Percentiles rank a stretch among this genome's conserved stretches.
These are phyloP conservation scores for Poeciliopsis paucimaculata DNA, from an alignment of 2,797 vertebrate species.

Conservation along the genomic window DNA sequence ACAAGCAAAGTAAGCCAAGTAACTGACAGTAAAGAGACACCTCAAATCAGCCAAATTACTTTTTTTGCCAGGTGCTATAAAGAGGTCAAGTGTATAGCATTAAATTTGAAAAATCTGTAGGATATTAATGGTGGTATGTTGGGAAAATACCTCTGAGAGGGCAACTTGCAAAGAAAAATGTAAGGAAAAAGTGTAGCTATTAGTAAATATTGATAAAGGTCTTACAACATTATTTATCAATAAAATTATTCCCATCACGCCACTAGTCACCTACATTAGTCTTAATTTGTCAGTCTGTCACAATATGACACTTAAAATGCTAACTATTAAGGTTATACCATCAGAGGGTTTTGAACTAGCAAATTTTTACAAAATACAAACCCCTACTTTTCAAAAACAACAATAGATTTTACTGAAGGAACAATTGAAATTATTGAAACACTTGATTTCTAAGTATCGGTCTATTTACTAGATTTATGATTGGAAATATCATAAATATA, in stretches of 20 bases:
- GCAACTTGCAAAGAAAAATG: background rate
- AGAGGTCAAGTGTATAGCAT: background rate
- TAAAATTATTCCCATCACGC: background rate
- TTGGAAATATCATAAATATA: background rate
- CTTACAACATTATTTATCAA: background rate
- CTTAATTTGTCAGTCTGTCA: background rate
- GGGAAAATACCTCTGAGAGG: background rate
- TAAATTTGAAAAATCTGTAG: background rate
- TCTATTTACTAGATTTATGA: background rate
- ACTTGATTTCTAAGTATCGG: background rate
- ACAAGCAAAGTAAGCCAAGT: background rate
- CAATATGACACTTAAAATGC: background rate
- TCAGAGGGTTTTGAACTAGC: background rate
- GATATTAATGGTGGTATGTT: background rate
- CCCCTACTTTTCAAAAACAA: background rate
- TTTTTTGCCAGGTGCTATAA: background rate
- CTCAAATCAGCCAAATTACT: conserved; percentile 14
- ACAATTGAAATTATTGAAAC: background rate
- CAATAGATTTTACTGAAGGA: background rate
- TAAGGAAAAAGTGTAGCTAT: background rate
- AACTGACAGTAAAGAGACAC: conserved; percentile 18
- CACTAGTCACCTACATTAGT: background rate
- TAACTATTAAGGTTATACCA: background rate
- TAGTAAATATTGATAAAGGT: background rate
- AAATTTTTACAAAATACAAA: background rate